Base-by-base conservation (phyloP, 37 sponge, comb jelly and placozoan genomes). In the Bolinopsis microptera region DNA sequence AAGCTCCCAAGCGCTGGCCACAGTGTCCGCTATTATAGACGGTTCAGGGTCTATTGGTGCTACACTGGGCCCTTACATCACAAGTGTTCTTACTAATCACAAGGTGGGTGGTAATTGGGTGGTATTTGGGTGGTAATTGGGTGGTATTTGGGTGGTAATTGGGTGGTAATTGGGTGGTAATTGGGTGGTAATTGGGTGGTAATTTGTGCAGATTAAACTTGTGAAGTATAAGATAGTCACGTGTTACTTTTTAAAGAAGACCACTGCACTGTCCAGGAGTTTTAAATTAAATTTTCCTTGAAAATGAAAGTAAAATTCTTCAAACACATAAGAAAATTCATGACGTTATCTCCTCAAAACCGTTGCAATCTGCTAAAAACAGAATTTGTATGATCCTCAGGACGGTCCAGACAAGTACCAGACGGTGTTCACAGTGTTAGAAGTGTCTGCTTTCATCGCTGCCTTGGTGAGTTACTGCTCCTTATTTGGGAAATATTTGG, bases 21-120 rank as follows among this genome's bases (percentile, higher is more conserved):
- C 94, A 34, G 93, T 94, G 21, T 80, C 93, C 3, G 94, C 94
- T 37, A 93, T 94, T 32, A 93, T 94, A 32, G 94, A 94, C 38
- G 94, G 93, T 0, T 32, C 93, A 3, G 94, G 94, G 27, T 94
- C 94, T 0, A 39, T 94, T 2, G 94, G 93, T 26, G 94, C 93
- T 25, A 93, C 94, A 13, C 0, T 93, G 9, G 95, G 95, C 16
- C 94, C 94, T 8, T 80, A 92, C 33, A 67, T 95, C 28, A 94
- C 93, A 3, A 92, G 95, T 25, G 76, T 83, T 38, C 69, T 93
- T 9, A 39, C 40, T 33, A 92, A 76, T 27, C 32, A 94, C 0
- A 25, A 38, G 90, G 90, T 86, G 27, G 21, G 90, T 80, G 27
- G 27, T 18, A 21, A n/a, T n/a, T n/a, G n/a, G n/a, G n/a, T n/a